These are phyloP conservation scores for Copidosoma aretas DNA, from an alignment of 2,888 invertebrate species.

Conservation along the genomic window DNA sequence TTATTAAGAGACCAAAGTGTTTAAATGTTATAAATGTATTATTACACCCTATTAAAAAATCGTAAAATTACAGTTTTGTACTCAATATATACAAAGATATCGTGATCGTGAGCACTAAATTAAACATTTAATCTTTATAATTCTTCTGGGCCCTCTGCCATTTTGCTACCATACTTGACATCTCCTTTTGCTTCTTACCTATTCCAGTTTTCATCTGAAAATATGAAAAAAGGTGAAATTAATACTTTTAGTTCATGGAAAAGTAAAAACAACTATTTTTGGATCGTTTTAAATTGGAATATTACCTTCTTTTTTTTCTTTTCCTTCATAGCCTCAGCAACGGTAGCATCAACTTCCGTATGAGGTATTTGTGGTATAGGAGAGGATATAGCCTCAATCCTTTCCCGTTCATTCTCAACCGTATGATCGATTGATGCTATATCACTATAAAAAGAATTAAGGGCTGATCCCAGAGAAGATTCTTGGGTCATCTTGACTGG, in stretches of 20 bases:
- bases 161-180: conserved; percentile 73
- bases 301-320: conserved; percentile 62
- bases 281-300: no score
- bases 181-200: conserved; percentile 73
- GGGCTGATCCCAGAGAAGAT: conserved; percentile 62
- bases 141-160: conserved; percentile 75
- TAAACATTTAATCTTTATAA: conserved; percentile 41
- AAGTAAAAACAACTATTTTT: conserved; percentile 7
- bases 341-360: conserved; percentile 34
- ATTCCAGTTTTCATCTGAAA: conserved; percentile 69
- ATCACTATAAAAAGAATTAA: conserved; percentile 70
- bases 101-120: conserved; percentile 1
- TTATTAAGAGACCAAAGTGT: conserved; percentile 15
- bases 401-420: conserved; percentile 44
- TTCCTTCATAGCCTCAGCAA: conserved; percentile 54
- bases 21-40: conserved; percentile 22
- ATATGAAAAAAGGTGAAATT: conserved; percentile 2
- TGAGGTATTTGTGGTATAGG: conserved; percentile 38
- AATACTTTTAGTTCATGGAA: background rate
- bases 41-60: conserved; percentile 32
- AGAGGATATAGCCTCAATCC: conserved; percentile 36
- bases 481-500: conserved; percentile 56
- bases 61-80: conserved; percentile 33
- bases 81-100: conserved; percentile 33
- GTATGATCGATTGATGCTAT: conserved; percentile 66